Percentiles rank a stretch among this genome's conserved stretches.
Evolutionary conservation across 1,140 invertebrate species (phyloP).

Genomic region (Paralvinella palmiformis): DNA sequence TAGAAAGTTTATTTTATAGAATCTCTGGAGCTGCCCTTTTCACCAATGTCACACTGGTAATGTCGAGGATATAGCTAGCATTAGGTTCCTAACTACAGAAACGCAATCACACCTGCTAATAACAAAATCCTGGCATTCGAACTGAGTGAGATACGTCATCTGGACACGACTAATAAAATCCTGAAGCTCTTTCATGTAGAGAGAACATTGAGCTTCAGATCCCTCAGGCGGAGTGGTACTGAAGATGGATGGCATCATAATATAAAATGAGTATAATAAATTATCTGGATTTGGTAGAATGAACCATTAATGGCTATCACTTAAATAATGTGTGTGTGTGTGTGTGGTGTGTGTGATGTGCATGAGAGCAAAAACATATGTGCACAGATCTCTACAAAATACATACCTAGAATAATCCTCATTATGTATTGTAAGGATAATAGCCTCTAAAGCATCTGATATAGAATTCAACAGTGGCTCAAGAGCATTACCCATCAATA

Average conservation of each 20-base stretch:
- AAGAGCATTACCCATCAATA: constrained; percentile 57
- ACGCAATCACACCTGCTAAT: constrained; percentile 60
- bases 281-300: too few species aligned
- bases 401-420: constrained; percentile 70
- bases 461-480: constrained; percentile 72
- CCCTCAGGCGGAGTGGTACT: too few species aligned
- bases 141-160: constrained; percentile 67
- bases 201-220: constrained; percentile 57
- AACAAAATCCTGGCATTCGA: constrained; percentile 65
- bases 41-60: too few species aligned
- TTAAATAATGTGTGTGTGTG: too few species aligned
- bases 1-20: too few species aligned
- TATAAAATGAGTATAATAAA: too few species aligned
- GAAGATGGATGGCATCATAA: too few species aligned
- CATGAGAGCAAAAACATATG: not conserved
- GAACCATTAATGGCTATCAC: too few species aligned
- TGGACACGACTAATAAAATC: constrained; percentile 75
- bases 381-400: not conserved
- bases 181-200: constrained; percentile 90
- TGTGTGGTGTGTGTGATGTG: not conserved
- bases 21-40: too few species aligned
- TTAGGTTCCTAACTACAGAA: too few species aligned
- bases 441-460: constrained; percentile 78
- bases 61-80: too few species aligned
- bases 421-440: constrained; percentile 83